Evolutionary conservation across 2,888 invertebrate genomes (phyloP), one percentile per base, ranked within the genome.

Genomic region (Laspeyria flexula): DNA sequence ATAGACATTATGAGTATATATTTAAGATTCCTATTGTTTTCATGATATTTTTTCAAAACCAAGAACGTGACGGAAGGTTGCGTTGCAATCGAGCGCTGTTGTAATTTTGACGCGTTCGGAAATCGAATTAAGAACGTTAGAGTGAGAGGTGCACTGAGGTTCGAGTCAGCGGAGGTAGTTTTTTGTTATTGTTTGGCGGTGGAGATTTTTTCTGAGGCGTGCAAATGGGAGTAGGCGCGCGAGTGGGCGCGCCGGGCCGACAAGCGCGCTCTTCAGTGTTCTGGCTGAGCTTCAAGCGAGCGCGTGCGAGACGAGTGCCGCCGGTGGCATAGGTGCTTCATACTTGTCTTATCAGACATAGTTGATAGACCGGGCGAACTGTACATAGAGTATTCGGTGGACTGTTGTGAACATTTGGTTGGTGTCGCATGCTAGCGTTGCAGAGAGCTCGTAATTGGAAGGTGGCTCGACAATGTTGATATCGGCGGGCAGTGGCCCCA

Each of bases 401-500:
- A 85, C 80, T 49, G 45, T 56, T 73, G 86, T 87, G 83, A 74
- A 79, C 76, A 53, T 83, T 73, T 77, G 70, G 71, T 77, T 75
- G 80, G 81, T 84, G 85, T 61, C 79, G 79, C 71, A 86, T 86
- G 86, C 73, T 81, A 66, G 64, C 65, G 74, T 81, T 76, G 78
- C 73, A 73, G 77, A 71, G 55, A 68, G 70, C 62, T 82, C 79
- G 80, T 71, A 55, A 65, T 54, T 64, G 73, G 70, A 79, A 70
- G 85, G 85, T 85, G 87, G 86, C 81, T 77, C 85, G 84, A 90
- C 88, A 83, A 94, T 94, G 94, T 93, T 94, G 93, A 94, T 94
- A 90, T 94, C 94, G 80, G 94, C 94, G 93, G 89, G 93, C 90
- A 88, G 92, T 90, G 89, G 93, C 86, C 90, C 93, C 82, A 92